These are phyloP conservation scores for Syrmaticus mikado DNA, from an alignment of 2,113 vertebrate genomes.

Conservation along the genomic window DNA sequence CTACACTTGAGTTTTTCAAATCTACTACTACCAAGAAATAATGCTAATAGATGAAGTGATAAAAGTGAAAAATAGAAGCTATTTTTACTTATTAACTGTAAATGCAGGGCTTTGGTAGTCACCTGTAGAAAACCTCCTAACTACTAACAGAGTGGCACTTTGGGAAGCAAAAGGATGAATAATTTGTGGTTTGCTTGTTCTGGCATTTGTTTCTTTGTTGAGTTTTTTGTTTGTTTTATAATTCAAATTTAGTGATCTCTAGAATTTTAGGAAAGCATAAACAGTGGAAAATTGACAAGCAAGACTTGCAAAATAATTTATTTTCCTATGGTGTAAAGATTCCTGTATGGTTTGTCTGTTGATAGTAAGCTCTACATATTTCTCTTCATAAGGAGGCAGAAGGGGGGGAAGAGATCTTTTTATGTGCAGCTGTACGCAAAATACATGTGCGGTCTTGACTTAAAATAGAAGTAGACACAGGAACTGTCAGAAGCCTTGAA, in stretches of 20 bases:
- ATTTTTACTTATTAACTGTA: neutral
- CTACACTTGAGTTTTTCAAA: neutral
- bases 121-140: neutral
- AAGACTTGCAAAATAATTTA: neutral
- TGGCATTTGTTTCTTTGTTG: neutral
- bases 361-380: neutral
- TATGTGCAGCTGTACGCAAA: neutral
- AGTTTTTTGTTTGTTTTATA: neutral
- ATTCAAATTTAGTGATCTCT: neutral
- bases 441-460: neutral
- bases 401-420: neutral
- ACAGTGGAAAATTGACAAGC: neutral
- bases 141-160: neutral
- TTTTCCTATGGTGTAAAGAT: neutral
- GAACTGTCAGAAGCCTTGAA: neutral
- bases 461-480: neutral
- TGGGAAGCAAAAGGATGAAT: neutral
- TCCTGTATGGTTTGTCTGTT: neutral
- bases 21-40: neutral
- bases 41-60: neutral
- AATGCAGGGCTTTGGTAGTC: neutral
- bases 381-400: neutral
- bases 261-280: neutral
- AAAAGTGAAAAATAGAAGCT: neutral
- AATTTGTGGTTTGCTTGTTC: neutral